Evolutionary conservation across 1,140 invertebrate genomes (phyloP).

Genomic region (Pantala flavescens): DNA sequence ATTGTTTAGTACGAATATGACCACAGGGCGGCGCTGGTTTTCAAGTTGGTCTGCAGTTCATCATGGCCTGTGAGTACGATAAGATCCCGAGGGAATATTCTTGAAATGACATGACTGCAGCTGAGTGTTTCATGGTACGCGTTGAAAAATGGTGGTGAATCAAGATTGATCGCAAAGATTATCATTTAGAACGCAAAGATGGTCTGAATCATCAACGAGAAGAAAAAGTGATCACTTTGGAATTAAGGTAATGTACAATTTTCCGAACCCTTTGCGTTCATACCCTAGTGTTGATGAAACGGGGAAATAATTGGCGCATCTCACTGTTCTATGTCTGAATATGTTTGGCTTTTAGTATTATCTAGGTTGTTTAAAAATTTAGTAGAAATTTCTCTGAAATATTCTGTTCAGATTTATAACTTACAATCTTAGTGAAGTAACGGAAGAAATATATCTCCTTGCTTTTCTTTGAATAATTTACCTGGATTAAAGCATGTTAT

Average conservation of each 20-base stretch:
- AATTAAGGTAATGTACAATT: neutral
- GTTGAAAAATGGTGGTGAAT: neutral
- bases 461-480: too few species aligned
- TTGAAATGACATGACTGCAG: neutral
- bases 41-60: conserved; percentile 8
- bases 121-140: neutral
- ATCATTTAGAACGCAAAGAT: neutral
- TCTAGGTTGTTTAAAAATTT: too few species aligned
- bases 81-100: conserved; percentile 5
- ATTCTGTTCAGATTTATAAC: too few species aligned
- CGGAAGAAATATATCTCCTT: too few species aligned
- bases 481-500: too few species aligned
- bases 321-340: too few species aligned
- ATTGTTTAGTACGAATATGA: neutral
- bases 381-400: too few species aligned
- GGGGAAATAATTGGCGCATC: too few species aligned
- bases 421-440: too few species aligned
- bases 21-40: neutral
- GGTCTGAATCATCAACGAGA: neutral
- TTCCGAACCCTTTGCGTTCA: neutral
- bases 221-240: neutral
- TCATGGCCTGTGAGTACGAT: neutral
- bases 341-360: too few species aligned
- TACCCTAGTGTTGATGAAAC: too few species aligned
- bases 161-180: neutral